Conservation (phyloP, 1,140 invertebrate species). For the Drosophila arizonae region DNA sequence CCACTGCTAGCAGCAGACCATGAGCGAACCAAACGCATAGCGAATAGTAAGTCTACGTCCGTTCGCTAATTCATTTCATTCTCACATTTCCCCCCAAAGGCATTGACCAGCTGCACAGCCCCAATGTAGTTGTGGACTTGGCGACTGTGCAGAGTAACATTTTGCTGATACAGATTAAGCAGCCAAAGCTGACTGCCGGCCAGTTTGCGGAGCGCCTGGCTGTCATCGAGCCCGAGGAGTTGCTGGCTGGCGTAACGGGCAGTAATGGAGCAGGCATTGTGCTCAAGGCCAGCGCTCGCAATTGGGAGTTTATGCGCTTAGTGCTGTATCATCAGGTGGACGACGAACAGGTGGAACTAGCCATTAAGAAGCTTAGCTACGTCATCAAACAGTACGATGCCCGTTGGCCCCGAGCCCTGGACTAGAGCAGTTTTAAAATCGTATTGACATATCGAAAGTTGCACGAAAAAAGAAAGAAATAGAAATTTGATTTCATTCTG, state of each 20-base stretch:
- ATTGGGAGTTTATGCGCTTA: conserved; percentile 85
- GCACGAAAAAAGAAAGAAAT: background rate
- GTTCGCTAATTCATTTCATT: conserved; percentile 9
- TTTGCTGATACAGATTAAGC: conserved; percentile 86
- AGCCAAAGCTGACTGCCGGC: conserved; percentile 83
- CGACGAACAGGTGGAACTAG: conserved; percentile 85
- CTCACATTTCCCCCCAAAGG: conserved; percentile 81
- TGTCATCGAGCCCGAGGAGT: conserved; percentile 84
- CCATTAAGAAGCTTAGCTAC: conserved; percentile 86
- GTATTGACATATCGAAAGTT: background rate
- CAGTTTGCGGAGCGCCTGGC: conserved; percentile 86
- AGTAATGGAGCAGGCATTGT: conserved; percentile 82
- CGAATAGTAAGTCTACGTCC: conserved; percentile 84
- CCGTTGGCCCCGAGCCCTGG: conserved; percentile 35
- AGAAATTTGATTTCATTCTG: conserved; percentile 30
- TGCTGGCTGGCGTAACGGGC: conserved; percentile 83
- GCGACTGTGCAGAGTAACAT: conserved; percentile 90
- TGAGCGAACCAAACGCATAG: conserved; percentile 87
- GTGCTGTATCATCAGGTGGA: conserved; percentile 88
- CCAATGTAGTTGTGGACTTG: conserved; percentile 87
- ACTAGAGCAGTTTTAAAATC: background rate
- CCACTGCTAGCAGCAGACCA: conserved; percentile 90
- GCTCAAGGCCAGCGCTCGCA: conserved; percentile 85
- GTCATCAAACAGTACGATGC: conserved; percentile 85
- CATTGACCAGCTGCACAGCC: conserved; percentile 85